A percentile compares a stretch with the other conserved stretches of the same genome.
These are phyloP conservation scores for Rhadina sibilatrix DNA, from an alignment of 2,113 vertebrate species.

Conservation along the genomic window DNA sequence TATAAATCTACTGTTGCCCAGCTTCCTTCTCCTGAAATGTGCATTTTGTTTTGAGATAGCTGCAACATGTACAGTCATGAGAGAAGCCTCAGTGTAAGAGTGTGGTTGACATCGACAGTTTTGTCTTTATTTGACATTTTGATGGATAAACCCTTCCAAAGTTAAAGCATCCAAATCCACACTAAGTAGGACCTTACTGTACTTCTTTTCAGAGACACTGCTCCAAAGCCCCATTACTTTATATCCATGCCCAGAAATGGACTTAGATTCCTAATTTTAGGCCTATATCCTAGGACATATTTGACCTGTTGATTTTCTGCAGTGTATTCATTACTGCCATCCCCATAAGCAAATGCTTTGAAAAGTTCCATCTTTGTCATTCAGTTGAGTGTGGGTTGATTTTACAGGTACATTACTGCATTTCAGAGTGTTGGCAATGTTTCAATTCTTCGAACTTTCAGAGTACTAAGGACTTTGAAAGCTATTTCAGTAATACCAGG, in stretches of 20 bases:
- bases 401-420: constrained; percentile 26
- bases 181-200: not conserved
- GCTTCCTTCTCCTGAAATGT: not conserved
- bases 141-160: not conserved
- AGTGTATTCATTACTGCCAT: not conserved
- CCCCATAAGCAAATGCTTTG: not conserved
- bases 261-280: not conserved
- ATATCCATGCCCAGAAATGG: not conserved
- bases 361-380: not conserved
- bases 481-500: constrained; percentile 95
- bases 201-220: not conserved
- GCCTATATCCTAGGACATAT: not conserved
- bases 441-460: constrained; percentile 88
- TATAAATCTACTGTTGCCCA: not conserved
- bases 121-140: not conserved
- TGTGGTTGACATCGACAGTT: not conserved
- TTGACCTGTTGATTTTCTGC: not conserved
- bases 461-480: constrained; percentile 91
- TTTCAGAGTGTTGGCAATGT: not conserved
- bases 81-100: not conserved
- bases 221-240: not conserved
- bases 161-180: not conserved
- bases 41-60: not conserved
- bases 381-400: not conserved
- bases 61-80: not conserved